Evolutionary conservation across 2,797 vertebrate species (phyloP).

Genomic region (Trachops cirrhosus): DNA sequence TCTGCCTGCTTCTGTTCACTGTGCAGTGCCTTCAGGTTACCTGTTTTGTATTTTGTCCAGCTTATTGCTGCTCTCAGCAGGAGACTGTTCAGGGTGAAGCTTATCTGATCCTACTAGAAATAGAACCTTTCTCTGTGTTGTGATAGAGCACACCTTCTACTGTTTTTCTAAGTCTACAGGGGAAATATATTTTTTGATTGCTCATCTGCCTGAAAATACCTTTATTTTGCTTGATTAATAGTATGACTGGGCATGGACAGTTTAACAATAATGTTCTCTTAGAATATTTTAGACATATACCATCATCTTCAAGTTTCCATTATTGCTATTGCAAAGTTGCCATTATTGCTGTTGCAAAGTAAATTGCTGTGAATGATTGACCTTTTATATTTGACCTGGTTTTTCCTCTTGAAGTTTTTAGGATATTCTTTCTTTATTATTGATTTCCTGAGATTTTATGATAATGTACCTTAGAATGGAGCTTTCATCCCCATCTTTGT

Average conservation of each 20-base stretch:
- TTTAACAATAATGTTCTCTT: slow-evolving; percentile 7
- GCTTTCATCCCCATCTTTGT: background rate
- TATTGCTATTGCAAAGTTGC: background rate
- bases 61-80: background rate
- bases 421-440: background rate
- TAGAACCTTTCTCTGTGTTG: background rate
- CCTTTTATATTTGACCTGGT: slow-evolving; percentile 25
- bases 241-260: background rate
- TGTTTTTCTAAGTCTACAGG: background rate
- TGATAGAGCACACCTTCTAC: background rate
- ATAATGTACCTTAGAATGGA: background rate
- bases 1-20: background rate
- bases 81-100: background rate
- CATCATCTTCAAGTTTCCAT: background rate
- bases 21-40: background rate
- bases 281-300: background rate
- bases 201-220: background rate
- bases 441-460: slow-evolving; percentile 12
- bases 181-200: background rate
- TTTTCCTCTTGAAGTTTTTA: slow-evolving; percentile 29
- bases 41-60: background rate
- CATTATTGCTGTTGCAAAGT: background rate
- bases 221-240: slow-evolving; percentile 30
- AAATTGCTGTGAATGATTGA: background rate
- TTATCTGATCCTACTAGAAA: background rate